Evolutionary conservation across 2,797 vertebrate genomes (phyloP).

Genomic region (Alosa sapidissima): DNA sequence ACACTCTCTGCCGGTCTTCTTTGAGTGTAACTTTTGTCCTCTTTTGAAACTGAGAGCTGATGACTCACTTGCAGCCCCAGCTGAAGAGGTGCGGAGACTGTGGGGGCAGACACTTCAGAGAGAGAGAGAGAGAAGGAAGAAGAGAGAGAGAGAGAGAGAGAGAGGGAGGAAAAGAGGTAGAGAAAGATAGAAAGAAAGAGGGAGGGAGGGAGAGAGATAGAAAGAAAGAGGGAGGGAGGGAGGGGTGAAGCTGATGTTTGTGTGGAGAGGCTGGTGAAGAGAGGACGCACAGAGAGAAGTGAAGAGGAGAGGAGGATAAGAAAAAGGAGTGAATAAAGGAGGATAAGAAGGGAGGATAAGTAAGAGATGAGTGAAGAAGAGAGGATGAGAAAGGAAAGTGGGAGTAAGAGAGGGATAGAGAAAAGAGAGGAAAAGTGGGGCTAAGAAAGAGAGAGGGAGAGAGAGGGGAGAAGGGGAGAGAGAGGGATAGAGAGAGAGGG

Average conservation of each 20-base stretch:
- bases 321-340: no score
- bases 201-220: not conserved
- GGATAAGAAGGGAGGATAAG: no score
- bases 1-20: no score
- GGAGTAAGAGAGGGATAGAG: no score
- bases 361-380: no score
- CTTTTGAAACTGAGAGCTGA: not conserved
- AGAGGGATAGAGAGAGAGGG: not conserved
- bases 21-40: not conserved
- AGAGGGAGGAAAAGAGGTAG: no score
- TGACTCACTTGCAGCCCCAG: not conserved
- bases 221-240: not conserved
- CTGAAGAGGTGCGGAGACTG: not conserved
- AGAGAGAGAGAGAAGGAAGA: not conserved
- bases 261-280: not conserved
- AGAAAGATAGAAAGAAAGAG: not conserved
- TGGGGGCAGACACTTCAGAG: slow-evolving; percentile 5
- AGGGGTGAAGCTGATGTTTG: no score
- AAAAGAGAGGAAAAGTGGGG: no score
- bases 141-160: not conserved
- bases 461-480: not conserved
- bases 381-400: not conserved
- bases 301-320: not conserved
- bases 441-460: no score
- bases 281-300: not conserved